phyloP scores from a whole-genome alignment of 2,113 vertebrate species.

The Saguinus midas region DNA sequence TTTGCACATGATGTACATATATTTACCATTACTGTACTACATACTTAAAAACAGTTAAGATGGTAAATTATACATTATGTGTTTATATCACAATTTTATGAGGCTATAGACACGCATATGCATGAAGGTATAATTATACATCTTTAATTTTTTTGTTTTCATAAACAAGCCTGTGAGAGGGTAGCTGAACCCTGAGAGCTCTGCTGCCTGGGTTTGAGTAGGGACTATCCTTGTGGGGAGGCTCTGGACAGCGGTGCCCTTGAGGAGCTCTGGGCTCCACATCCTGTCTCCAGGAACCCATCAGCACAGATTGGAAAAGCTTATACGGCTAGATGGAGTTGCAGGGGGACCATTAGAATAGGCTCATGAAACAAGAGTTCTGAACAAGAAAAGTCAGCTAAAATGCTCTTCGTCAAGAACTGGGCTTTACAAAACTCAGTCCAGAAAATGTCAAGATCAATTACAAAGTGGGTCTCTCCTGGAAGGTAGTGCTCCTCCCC shows the following conservation, averaged over 20 bases:
- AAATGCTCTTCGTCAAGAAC: neutral
- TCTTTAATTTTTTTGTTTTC: neutral
- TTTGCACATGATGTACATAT: accelerated
- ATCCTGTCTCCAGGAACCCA: slow-evolving; percentile 41
- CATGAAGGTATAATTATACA: neutral
- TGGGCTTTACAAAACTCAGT: neutral
- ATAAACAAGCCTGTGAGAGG: neutral
- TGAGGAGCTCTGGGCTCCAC: neutral
- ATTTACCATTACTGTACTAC: too few species aligned
- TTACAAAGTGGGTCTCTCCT: neutral
- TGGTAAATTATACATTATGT: neutral
- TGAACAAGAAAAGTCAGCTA: slow-evolving; percentile 12
- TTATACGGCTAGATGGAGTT: neutral
- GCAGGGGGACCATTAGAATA: slow-evolving; percentile 35
- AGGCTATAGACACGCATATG: neutral
- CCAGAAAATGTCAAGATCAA: neutral
- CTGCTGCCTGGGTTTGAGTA: neutral
- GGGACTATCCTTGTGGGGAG: neutral
- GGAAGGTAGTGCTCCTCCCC: neutral
- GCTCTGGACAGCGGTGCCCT: neutral
- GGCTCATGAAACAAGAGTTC: slow-evolving; percentile 47
- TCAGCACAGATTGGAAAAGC: slow-evolving; percentile 57
- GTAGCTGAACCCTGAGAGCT: neutral
- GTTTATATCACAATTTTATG: neutral
- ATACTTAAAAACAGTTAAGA: neutral